Base-by-base conservation (phyloP, 1,140 invertebrate genomes). In the Gryon sp. region DNA sequence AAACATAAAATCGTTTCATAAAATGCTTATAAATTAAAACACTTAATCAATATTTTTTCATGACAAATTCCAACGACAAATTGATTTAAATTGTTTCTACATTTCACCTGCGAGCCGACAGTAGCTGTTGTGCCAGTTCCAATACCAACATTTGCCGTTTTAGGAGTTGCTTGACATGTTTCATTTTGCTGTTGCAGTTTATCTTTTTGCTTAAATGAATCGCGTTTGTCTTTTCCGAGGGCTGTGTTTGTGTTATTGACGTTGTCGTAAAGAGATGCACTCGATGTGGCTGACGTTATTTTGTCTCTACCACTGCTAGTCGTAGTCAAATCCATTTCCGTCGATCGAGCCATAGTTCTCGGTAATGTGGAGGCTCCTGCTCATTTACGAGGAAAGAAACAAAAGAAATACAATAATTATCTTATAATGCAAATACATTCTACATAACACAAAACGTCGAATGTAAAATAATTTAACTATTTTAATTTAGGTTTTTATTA, bases 251-350 rank as follows among this genome's bases (percentile, higher is more conserved):
- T 79, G 73, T 81, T 87, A 80, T 88, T 88, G 48, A 96, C 94
- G 86, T 96, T 96, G 88, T 97, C 95, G 84, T 97, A 96, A n/a
- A 97, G 91, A 20, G 95, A 96, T 7, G 94, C 95, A 77, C 93
- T 95, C 68, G 95, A 96, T 12, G 95, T 95, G 12, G 94, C 94
- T 15, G 93, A 92, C 19, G 93, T 92, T 53, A 95, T 94, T 86
- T 95, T 95, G 73, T 95, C 94, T 65, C 92, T 89, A 66, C 74
- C 69, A 70, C 69, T 70, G 52, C 34, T 12, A 26, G 85, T 80
- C 36, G 88, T 87, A 40, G 86, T 87, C 77, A 90, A 89, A 40
- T 94, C 92, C 63, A 92, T 91, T 85, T 95, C 93, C 22, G 91
- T 92, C 8, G 92, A 91, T 76, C 93, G 90, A 4, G 92, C 92